Conservation (phyloP, 2,888 invertebrate genomes). For the Mechanitis mazaeus region DNA sequence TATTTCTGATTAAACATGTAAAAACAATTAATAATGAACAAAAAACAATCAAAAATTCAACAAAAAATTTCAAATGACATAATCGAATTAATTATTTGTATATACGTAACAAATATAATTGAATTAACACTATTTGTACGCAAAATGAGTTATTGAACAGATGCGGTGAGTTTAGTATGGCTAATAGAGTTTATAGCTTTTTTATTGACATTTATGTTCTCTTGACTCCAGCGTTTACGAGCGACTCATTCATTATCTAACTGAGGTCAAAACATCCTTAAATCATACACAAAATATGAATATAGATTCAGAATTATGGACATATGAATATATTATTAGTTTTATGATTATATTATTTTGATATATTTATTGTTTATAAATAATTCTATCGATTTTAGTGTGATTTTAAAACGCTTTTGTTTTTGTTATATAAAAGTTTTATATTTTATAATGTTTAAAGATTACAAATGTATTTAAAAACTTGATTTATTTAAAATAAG, state of each 20-base stretch:
- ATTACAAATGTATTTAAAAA: constrained; percentile 4
- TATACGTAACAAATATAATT: constrained; percentile 18
- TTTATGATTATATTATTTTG: constrained; percentile 36
- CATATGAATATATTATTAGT: constrained; percentile 45
- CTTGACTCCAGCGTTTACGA: constrained; percentile 70
- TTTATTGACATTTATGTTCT: constrained; percentile 77
- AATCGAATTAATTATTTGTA: too few relatives aligned
- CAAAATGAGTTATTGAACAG: constrained; percentile 69
- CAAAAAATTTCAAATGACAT: too few relatives aligned
- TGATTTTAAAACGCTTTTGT: too few relatives aligned
- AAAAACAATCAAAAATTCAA: too few relatives aligned
- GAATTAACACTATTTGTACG: constrained; percentile 57
- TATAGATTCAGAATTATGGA: constrained; percentile 30
- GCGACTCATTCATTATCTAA: constrained; percentile 73
- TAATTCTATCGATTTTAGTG: too few relatives aligned
- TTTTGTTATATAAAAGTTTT: too few relatives aligned
- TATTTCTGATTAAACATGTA: too few relatives aligned
- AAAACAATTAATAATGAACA: too few relatives aligned
- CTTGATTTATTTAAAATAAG: constrained; percentile 23
- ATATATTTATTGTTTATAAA: constrained; percentile 26
- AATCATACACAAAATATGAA: constrained; percentile 65
- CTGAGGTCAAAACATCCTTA: constrained; percentile 70
- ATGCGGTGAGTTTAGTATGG: constrained; percentile 72
- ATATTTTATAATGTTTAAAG: too few relatives aligned
- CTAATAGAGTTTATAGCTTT: constrained; percentile 75